Conservation (phyloP, 2,888 invertebrate species). For the Globia sparganii region DNA sequence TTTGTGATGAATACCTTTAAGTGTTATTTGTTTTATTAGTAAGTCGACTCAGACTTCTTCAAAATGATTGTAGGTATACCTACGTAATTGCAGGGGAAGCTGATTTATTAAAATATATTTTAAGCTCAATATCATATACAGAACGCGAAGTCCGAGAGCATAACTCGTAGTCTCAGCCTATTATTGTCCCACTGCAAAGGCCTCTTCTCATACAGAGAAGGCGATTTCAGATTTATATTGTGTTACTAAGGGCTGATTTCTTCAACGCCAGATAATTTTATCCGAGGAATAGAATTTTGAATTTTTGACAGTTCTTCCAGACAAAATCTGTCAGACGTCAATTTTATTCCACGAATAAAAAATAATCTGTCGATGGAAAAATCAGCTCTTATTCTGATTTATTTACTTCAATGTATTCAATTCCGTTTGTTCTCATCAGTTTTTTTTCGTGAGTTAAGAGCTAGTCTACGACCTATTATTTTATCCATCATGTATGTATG, state of each 20-base stretch:
- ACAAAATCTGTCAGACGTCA: no score
- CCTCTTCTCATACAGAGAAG: not conserved
- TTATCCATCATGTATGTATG: not conserved
- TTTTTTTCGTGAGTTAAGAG: not conserved
- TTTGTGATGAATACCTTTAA: not conserved
- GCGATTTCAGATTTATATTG: not conserved
- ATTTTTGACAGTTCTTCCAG: no score
- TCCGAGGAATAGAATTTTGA: no score
- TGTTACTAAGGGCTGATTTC: no score
- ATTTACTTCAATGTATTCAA: not conserved
- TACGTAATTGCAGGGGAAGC: not conserved
- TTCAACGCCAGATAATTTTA: no score
- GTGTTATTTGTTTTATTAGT: not conserved
- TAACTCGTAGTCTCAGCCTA: not conserved
- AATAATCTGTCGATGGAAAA: no score
- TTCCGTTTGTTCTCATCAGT: not conserved
- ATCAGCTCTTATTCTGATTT: not conserved
- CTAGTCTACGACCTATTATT: not conserved
- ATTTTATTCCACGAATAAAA: no score
- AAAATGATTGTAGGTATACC: not conserved
- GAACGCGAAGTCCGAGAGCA: not conserved
- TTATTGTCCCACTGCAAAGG: not conserved
- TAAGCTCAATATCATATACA: not conserved
- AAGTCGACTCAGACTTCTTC: not conserved
- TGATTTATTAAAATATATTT: not conserved